phyloP scores from a whole-genome alignment of 2,888 invertebrate species.

The Dorcus parallelipipedus region DNA sequence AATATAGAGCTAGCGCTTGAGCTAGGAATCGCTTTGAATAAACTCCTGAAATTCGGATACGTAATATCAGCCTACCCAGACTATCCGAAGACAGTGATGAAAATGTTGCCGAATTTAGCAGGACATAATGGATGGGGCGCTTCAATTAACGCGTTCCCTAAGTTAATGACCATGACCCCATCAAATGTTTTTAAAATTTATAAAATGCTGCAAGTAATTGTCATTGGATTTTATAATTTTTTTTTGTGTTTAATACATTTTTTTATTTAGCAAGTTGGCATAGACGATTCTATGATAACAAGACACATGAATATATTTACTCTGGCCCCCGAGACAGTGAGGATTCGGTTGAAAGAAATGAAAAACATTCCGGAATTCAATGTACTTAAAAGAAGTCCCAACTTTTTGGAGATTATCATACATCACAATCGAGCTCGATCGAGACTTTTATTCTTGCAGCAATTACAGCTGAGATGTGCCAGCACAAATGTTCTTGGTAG shows the following conservation, averaged over 20 bases:
- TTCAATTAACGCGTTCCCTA: slow-evolving; percentile 57
- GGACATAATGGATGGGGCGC: slow-evolving; percentile 54
- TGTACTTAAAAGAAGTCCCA: slow-evolving; percentile 59
- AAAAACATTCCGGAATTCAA: slow-evolving; percentile 58
- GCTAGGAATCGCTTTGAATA: slow-evolving; percentile 54
- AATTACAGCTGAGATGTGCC: slow-evolving; percentile 51
- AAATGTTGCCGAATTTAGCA: slow-evolving; percentile 53
- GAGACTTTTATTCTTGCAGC: slow-evolving; percentile 53
- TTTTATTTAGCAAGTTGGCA: too few relatives aligned
- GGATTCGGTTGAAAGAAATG: slow-evolving; percentile 56
- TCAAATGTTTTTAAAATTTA: slow-evolving; percentile 55
- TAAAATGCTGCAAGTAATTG: slow-evolving; percentile 50
- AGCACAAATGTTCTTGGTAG: slow-evolving; percentile 50
- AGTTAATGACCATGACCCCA: slow-evolving; percentile 59
- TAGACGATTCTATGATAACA: too few relatives aligned
- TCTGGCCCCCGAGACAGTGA: slow-evolving; percentile 57
- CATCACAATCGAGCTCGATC: slow-evolving; percentile 51
- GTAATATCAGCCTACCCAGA: slow-evolving; percentile 58
- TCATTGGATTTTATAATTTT: slow-evolving; percentile 27
- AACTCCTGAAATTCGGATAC: slow-evolving; percentile 59
- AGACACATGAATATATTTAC: slow-evolving; percentile 54
- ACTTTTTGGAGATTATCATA: slow-evolving; percentile 53
- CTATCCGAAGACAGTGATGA: slow-evolving; percentile 56
- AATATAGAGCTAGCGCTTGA: slow-evolving; percentile 56
- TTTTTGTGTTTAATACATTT: too few relatives aligned